These are phyloP conservation scores for Pachycephus smyrnensis DNA, from an alignment of 2,888 invertebrate species.

Conservation along the genomic window DNA sequence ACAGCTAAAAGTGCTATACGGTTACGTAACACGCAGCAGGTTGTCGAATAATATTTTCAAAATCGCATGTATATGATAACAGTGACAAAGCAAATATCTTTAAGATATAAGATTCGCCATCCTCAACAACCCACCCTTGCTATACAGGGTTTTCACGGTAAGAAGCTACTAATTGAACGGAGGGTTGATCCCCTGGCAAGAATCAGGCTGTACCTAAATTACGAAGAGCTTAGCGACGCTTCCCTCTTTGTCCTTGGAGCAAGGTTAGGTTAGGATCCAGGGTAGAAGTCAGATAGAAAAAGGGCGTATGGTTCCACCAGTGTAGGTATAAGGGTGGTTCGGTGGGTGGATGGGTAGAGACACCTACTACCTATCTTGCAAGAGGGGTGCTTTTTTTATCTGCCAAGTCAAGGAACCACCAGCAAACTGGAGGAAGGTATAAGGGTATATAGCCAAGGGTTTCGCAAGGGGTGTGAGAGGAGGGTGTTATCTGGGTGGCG, in stretches of 20 bases:
- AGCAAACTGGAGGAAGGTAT: constrained; percentile 30
- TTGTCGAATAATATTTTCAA: not conserved
- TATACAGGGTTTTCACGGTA: not conserved
- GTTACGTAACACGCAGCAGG: not conserved
- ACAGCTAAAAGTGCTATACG: not conserved
- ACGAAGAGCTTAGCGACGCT: not conserved
- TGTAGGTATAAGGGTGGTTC: constrained; percentile 18
- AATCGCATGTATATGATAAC: not conserved
- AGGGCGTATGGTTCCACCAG: not conserved
- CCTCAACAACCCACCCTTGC: not conserved
- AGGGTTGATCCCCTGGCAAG: constrained; percentile 2
- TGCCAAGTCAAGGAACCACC: constrained; percentile 30
- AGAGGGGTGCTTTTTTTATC: constrained; percentile 44
- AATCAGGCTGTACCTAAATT: constrained; percentile 4
- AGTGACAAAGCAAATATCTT: not conserved
- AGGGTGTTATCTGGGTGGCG: constrained; percentile 65
- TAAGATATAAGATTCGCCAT: not conserved
- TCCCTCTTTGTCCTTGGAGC: not conserved
- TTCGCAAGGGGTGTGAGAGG: constrained; percentile 32
- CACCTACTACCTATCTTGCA: constrained; percentile 45
- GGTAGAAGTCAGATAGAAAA: not conserved
- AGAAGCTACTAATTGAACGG: constrained; percentile 2
- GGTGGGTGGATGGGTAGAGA: constrained; percentile 15
- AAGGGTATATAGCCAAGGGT: constrained; percentile 13
- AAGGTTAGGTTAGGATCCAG: not conserved